Percentiles rank a stretch among this genome's conserved stretches.
Conservation (phyloP, 1,140 invertebrate species). For the Xylocopa sonorina region DNA sequence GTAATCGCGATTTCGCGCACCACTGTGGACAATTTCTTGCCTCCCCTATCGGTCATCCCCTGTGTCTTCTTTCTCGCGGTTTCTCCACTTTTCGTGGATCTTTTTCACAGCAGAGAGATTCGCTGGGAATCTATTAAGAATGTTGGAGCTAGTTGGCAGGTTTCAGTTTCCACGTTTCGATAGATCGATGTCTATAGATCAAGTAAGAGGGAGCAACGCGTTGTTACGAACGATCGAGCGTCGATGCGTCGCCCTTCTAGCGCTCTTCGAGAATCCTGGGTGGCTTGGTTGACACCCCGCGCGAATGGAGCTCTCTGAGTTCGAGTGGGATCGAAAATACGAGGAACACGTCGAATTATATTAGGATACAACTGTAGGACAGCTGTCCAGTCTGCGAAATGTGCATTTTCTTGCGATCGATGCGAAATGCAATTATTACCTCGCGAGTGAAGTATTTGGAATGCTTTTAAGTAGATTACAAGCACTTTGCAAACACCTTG, state of each 20-base stretch:
- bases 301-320: neutral
- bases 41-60: too few species aligned
- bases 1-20: conserved; percentile 15
- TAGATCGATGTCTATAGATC: conserved; percentile 63
- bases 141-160: conserved; percentile 58
- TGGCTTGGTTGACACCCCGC: neutral
- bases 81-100: too few species aligned
- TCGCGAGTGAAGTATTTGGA: too few species aligned
- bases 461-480: too few species aligned
- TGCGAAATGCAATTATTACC: too few species aligned
- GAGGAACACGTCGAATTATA: neutral
- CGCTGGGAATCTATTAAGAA: conserved; percentile 63
- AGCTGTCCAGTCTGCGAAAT: too few species aligned
- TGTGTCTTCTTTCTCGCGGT: neutral
- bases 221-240: neutral
- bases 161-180: conserved; percentile 50
- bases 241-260: conserved; percentile 21
- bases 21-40: neutral
- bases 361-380: too few species aligned
- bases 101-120: too few species aligned
- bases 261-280: conserved; percentile 17
- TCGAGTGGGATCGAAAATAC: neutral
- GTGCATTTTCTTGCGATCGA: too few species aligned
- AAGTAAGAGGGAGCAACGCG: neutral
- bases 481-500: too few species aligned